Evolutionary conservation across 1,140 invertebrate genomes (phyloP), one percentile per base, ranked within the genome.

Genomic region (Tetragonula clypearis): DNA sequence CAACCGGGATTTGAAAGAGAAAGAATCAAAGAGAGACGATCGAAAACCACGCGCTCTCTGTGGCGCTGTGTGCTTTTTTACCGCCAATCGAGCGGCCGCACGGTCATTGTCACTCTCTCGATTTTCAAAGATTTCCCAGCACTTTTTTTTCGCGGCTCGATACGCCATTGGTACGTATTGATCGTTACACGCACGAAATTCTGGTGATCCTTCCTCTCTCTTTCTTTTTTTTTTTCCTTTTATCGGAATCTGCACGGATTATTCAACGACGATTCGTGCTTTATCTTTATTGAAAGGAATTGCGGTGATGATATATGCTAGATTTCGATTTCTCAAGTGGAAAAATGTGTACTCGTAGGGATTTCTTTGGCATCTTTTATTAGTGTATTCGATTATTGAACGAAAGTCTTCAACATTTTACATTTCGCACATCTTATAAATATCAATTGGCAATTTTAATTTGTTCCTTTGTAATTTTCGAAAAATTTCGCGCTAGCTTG

Each of bases 111-210:
- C 83, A 75, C 68, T 66, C 71, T 56, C 71, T 55, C 69, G 75
- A 76, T 65, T 86, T 82, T 53, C 60, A 76, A 88, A 88, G 87
- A 88, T 88, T 86, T 89, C 78, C 69, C 62, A 75, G 19, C 55
- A 35, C 35, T 49, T 49, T 65, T 85, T 87, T 88, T 76, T 41
- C 30, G 26, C 5, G 41, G 49, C 30, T 53, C 21, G 53, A 78
- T 53, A 55, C 41, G 21, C 23, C 66, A 66, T 68, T 58, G 72
- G 17, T 49, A 17, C 30, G 53, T 30, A 8, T 69, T 23, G 68
- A 41, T 41, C 19, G 68, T 35, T 35, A 41, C 30, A 23, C 11
- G 19, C 41, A 9, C 41, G 41, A 49, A 49, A 49, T 49, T 49
- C 41, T 49, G 41, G 41, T 9, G 41, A 49, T 49, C 8, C 4